phyloP scores from a whole-genome alignment of 2,113 vertebrate genomes.

The Gambusia affinis region DNA sequence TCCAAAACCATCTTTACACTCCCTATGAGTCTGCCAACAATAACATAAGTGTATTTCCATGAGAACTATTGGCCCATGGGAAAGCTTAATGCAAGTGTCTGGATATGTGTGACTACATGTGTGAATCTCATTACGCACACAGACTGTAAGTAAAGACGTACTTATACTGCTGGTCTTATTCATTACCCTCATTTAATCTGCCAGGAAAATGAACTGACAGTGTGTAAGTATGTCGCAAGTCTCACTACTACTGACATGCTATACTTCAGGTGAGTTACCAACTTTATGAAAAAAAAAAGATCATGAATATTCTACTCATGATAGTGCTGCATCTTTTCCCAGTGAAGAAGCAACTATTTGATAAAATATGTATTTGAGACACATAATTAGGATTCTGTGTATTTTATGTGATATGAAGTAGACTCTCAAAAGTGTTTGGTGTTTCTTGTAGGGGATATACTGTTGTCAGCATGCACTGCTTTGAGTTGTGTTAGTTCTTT shows the following conservation, averaged over 20 bases:
- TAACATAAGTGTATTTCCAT: constrained; percentile 1
- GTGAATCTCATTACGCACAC: constrained; percentile 4
- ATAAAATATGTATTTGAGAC: too few relatives aligned
- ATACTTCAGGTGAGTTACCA: not conserved
- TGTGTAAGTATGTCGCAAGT: constrained; percentile 5
- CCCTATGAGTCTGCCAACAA: not conserved
- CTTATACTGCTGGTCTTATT: not conserved
- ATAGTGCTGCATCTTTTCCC: not conserved
- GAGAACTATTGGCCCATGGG: not conserved
- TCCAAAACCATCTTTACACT: constrained; percentile 7
- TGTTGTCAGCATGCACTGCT: too few relatives aligned
- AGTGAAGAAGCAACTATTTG: too few relatives aligned
- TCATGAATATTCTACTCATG: constrained; percentile 4
- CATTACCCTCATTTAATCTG: constrained; percentile 4
- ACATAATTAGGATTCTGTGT: too few relatives aligned
- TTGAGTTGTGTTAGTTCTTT: too few relatives aligned
- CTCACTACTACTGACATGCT: not conserved
- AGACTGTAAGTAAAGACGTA: not conserved
- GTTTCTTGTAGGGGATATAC: too few relatives aligned
- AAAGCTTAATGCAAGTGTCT: constrained; percentile 5
- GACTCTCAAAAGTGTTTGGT: too few relatives aligned
- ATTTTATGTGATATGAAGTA: too few relatives aligned
- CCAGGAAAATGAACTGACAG: not conserved
- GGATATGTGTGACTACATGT: constrained; percentile 6
- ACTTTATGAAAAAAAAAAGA: not conserved